A percentile compares a stretch with the other conserved stretches of the same genome.
Evolutionary conservation across 1,140 invertebrate species (phyloP).

Genomic region (Drosophila pachea): DNA sequence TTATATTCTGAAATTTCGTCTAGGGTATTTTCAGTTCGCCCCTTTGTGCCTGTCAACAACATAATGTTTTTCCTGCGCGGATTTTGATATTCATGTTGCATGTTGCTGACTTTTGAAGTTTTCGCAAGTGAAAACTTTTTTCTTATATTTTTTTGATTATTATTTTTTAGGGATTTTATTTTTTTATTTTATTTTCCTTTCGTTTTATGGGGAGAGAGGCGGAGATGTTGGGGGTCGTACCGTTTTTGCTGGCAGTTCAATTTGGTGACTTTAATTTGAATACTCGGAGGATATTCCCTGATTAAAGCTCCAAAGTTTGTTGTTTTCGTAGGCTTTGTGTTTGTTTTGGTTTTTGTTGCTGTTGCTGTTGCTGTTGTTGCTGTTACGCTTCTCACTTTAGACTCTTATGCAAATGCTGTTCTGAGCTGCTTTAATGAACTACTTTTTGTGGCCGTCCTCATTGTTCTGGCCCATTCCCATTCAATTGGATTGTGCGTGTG

Average conservation of each 20-base stretch:
- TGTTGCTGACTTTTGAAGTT: constrained; percentile 75
- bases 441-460: constrained; percentile 47
- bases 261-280: constrained; percentile 73
- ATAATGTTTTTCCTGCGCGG: constrained; percentile 25
- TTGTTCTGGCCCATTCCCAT: constrained; percentile 38
- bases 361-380: constrained; percentile 4
- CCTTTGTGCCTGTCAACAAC: background rate
- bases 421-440: constrained; percentile 71
- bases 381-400: constrained; percentile 6
- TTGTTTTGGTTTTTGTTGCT: background rate
- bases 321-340: constrained; percentile 1
- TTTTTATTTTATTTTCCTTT: constrained; percentile 28
- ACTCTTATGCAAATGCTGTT: constrained; percentile 59
- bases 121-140: constrained; percentile 59
- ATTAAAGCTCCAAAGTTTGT: constrained; percentile 31
- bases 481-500: constrained; percentile 68
- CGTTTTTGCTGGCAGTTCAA: constrained; percentile 6
- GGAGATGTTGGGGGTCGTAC: too few species aligned
- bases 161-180: constrained; percentile 29
- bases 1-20: too few species aligned
- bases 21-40: too few species aligned
- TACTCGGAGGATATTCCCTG: constrained; percentile 20
- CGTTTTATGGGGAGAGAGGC: background rate
- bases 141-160: constrained; percentile 18
- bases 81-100: constrained; percentile 77